Evolutionary conservation across 2,113 vertebrate genomes (phyloP), one percentile per base, ranked within the genome.

Genomic region (Ginglymostoma cirratum): DNA sequence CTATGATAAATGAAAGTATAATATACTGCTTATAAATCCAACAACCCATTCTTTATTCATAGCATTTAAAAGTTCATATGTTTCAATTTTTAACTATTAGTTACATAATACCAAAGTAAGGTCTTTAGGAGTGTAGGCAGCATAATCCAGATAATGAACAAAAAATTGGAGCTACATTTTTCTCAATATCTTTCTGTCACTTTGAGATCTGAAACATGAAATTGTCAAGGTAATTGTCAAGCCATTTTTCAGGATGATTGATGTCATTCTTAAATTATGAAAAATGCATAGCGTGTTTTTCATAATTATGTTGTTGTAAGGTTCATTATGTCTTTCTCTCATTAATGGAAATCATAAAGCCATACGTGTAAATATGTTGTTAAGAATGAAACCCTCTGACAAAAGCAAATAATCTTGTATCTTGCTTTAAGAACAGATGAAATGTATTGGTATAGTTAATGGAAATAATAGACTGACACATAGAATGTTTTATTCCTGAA

Each of bases 231-330:
- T 72, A 95, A 76, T 72, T 95, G 94, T 95, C 67, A 95, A 95
- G 72, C 38, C 42, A 48, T 93, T 93, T 93, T 93, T 93, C 94
- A 95, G 45, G 24, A 95, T 95, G 94, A 95, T 95, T 95, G 94
- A 95, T 95, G 94, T 95, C 42, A 95, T 95, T 45, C 42, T 69
- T 70, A 72, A 70, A 95, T 48, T 95, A 95, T 76, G 94, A 95
- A 52, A 95, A 95, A 95, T 95, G 94, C 45, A 95, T 34, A 48
- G 38, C 10, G 27, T 72, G 69, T 95, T 95, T 70, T 95, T 95
- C 2, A 45, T 76, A 95, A 76, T 95, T 95, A 76, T 48, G 52
- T 48, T 95, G 42, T 38, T 76, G 94, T 95, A 61, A 95, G 94
- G 27, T 52, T 95, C 67, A 76, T 95, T 72, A 95, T 52, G 38